Base-by-base conservation (phyloP, 2,113 vertebrate species). In the Pogona vitticeps region DNA sequence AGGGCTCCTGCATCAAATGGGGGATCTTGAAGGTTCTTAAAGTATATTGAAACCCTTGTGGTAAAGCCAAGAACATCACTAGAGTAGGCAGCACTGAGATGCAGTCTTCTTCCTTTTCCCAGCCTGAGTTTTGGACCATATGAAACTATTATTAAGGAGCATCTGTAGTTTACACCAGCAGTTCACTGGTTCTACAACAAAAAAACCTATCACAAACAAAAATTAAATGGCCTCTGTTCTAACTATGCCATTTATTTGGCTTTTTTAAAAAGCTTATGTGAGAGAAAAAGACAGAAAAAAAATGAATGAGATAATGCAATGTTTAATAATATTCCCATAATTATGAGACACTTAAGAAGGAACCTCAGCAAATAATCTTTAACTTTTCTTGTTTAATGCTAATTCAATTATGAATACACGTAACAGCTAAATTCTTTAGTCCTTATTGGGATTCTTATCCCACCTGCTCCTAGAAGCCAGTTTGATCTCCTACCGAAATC, bases 91-190 rank as follows among this genome's bases (percentile, higher is more conserved):
- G 58, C 40, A 17, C 23, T n/a, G 15, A 17, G n/a, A 10, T 56
- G 59, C 2, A 0, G 23, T 13, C 40, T 5, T 2, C 12, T 6
- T 31, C 7, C 67, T 3, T 4, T 1, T 3, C 23, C 12, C 28
- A 2, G 40, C 42, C 52, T 65, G 3, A 58, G 31, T 77, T 33
- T 77, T 17, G 56, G 28, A 58, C 52, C 15, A 33, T 14, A 56
- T 58, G 31, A 77, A 6, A n/a, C 46, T n/a, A 18, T 77, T 76
- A 4, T 52, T 76, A 26, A 28, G 42, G 23, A 46, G 26, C 73
- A 76, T 28, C 73, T 46, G 46, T 76, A 52, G 14, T 46, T 76
- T 5, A 76, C 23, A 46, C 9, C 73, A 76, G 13, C 38, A 52
- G 46, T 10, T 76, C 9, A 76, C 26, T 7, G 4, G 23, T 76